A percentile compares a stretch with the other conserved stretches of the same genome.
Evolutionary conservation across 1,140 invertebrate genomes (phyloP).

Genomic region (Drosophila prosaltans): DNA sequence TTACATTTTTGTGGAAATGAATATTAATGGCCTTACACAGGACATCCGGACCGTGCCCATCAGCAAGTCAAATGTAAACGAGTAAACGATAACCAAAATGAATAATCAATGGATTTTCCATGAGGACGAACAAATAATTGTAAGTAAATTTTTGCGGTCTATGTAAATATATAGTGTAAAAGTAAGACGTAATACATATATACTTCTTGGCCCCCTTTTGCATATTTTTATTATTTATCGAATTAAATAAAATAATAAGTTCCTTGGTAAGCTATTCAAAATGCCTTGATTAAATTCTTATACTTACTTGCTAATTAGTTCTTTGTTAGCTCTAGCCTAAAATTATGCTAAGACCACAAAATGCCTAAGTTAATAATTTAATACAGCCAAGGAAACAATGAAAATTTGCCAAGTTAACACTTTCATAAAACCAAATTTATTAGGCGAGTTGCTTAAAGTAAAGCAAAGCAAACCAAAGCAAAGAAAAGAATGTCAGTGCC

Average conservation of each 20-base stretch:
- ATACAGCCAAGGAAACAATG: constrained; percentile 27
- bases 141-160: constrained; percentile 27
- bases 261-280: background rate
- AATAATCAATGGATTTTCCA: constrained; percentile 25
- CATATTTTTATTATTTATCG: background rate
- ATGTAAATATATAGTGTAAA: background rate
- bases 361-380: constrained; percentile 59
- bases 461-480: background rate
- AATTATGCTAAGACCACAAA: constrained; percentile 22
- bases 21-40: constrained; percentile 33
- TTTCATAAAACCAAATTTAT: constrained; percentile 80
- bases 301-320: constrained; percentile 70
- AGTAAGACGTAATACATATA: background rate
- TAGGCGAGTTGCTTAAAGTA: constrained; percentile 54
- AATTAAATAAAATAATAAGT: background rate
- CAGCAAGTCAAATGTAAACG: constrained; percentile 29
- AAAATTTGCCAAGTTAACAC: constrained; percentile 76
- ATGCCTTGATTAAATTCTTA: constrained; percentile 42
- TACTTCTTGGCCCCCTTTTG: background rate
- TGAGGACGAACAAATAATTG: constrained; percentile 18
- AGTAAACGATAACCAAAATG: constrained; percentile 40
- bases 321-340: constrained; percentile 43
- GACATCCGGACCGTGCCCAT: constrained; percentile 23
- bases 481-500: constrained; percentile 35
- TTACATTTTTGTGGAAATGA: constrained; percentile 31